Percentiles rank a stretch among this genome's conserved stretches.
Evolutionary conservation across 2,797 vertebrate species (phyloP).

Genomic region (Mormyrops attenuatus): DNA sequence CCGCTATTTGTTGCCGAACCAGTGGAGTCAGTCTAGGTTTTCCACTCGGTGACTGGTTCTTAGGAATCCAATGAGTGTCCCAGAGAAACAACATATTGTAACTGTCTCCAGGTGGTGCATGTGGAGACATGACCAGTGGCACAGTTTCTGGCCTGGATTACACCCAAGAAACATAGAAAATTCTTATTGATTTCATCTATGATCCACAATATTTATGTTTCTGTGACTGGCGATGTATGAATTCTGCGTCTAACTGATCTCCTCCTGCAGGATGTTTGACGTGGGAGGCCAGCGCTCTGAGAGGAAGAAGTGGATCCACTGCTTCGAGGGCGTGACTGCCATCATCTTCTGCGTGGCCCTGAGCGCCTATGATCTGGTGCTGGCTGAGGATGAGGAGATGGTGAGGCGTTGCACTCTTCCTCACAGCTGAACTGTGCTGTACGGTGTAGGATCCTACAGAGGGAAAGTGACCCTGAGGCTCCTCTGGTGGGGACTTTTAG

Average conservation of each 20-base stretch:
- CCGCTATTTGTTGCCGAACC: neutral
- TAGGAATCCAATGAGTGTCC: neutral
- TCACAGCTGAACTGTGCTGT: neutral
- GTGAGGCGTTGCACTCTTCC: conserved; percentile 57
- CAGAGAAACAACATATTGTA: neutral
- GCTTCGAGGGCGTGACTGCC: conserved; percentile 94
- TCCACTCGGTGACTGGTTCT: neutral
- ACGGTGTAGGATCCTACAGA: neutral
- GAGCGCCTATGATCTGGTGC: conserved; percentile 93
- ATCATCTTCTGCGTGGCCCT: conserved; percentile 98
- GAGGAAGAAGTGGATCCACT: conserved; percentile 98
- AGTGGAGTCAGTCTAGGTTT: neutral
- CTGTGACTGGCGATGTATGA: conserved; percentile 15
- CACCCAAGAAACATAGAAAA: neutral
- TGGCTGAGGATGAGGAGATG: conserved; percentile 98
- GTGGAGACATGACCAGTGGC: neutral
- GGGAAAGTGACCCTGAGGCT: neutral
- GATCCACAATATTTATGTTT: neutral
- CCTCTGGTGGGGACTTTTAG: neutral
- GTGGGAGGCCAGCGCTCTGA: conserved; percentile 95
- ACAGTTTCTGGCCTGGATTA: neutral
- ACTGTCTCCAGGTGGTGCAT: neutral
- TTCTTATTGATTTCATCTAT: neutral
- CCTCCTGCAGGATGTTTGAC: conserved; percentile 85
- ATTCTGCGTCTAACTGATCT: conserved; percentile 20